Percentiles rank a stretch among this genome's conserved stretches.
Conservation (phyloP, 2,888 invertebrate genomes). For the Teinopalpus imperialis region DNA sequence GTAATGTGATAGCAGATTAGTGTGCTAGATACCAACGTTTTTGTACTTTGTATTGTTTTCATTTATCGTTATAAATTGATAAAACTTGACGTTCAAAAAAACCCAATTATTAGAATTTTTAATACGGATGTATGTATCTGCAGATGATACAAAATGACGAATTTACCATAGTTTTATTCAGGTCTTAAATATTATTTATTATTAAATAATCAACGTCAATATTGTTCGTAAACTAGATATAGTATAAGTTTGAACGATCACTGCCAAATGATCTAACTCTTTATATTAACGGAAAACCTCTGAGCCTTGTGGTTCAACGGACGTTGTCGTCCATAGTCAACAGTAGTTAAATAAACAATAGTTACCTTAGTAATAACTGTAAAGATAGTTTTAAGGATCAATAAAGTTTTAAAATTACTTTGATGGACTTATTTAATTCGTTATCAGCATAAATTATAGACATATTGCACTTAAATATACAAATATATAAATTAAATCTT, state of each 20-base stretch:
- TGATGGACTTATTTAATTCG: constrained; percentile 17
- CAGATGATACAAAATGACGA: too few species aligned
- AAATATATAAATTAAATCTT: too few species aligned
- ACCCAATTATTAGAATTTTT: too few species aligned
- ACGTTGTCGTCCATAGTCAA: constrained; percentile 67
- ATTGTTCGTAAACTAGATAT: constrained; percentile 24
- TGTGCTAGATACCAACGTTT: constrained; percentile 42
- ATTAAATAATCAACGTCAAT: not conserved
- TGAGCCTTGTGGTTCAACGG: constrained; percentile 48
- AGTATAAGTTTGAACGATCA: constrained; percentile 47
- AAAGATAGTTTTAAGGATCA: constrained; percentile 58
- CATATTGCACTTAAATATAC: too few species aligned
- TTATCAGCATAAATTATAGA: too few species aligned
- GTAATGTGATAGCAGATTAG: constrained; percentile 49
- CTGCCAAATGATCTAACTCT: constrained; percentile 59
- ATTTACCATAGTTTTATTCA: not conserved
- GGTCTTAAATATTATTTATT: constrained; percentile 11
- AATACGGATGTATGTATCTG: too few species aligned
- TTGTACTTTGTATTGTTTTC: constrained; percentile 18
- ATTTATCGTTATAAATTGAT: constrained; percentile 8
- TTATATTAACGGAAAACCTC: constrained; percentile 41
- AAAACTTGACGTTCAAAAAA: not conserved
- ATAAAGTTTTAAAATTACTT: constrained; percentile 41
- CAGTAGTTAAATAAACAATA: constrained; percentile 59
- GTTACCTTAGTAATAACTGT: constrained; percentile 68